Conservation (phyloP, 2,888 invertebrate genomes). For the Allygus modestus region DNA sequence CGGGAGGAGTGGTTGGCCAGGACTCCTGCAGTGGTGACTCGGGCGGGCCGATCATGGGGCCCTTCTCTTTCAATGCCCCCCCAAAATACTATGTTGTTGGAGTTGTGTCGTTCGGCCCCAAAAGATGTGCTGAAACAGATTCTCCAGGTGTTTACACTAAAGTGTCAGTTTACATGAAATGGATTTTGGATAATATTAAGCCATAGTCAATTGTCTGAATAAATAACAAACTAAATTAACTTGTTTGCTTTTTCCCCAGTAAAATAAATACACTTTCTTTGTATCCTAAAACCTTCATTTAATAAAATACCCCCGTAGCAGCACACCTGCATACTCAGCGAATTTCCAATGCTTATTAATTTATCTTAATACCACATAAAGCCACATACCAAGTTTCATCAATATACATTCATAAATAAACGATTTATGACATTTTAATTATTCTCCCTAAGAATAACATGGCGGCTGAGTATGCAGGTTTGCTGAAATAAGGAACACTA, state of each 20-base stretch:
- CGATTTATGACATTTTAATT: too few species aligned
- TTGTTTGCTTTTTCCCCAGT: too few species aligned
- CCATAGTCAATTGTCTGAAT: not conserved
- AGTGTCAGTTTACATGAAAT: conserved; percentile 77
- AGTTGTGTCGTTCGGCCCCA: conserved; percentile 77
- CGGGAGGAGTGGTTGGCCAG: conserved; percentile 28
- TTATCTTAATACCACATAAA: too few species aligned
- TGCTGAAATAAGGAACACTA: too few species aligned
- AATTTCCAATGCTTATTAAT: too few species aligned
- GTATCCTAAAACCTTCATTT: too few species aligned
- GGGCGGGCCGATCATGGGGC: conserved; percentile 55
- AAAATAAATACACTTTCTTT: not conserved
- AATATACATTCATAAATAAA: too few species aligned
- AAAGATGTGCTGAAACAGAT: conserved; percentile 73
- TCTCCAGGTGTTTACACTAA: conserved; percentile 80
- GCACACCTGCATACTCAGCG: too few species aligned
- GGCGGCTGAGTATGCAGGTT: too few species aligned
- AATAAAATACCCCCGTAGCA: too few species aligned
- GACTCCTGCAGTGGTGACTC: conserved; percentile 58
- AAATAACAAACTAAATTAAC: not conserved
- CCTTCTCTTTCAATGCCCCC: conserved; percentile 61
- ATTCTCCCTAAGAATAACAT: too few species aligned
- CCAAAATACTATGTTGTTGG: conserved; percentile 78
- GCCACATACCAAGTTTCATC: too few species aligned
- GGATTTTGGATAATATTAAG: conserved; percentile 74